Conservation (phyloP, 2,113 vertebrate genomes). For the Cryptomyrus ogoouensis region DNA sequence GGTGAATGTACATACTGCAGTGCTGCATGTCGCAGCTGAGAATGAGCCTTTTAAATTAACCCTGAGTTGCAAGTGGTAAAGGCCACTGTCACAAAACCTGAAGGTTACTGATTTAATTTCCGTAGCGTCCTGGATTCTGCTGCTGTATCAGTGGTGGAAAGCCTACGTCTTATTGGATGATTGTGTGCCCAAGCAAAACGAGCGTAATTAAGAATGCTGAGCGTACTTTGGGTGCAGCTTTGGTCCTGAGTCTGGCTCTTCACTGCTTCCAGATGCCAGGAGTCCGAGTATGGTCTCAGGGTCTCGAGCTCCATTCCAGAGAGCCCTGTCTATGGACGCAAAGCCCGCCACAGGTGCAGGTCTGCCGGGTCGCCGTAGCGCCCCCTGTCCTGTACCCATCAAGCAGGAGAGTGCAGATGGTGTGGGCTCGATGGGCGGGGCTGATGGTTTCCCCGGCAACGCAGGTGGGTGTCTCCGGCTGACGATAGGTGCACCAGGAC, state of each 20-base stretch:
- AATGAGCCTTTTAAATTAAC: not conserved
- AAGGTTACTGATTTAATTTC: not conserved
- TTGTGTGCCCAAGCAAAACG: not conserved
- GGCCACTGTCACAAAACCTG: not conserved
- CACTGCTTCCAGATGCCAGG: constrained; percentile 64
- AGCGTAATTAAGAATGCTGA: not conserved
- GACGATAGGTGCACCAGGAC: constrained; percentile 1
- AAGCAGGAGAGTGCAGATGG: constrained; percentile 76
- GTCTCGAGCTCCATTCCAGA: constrained; percentile 64
- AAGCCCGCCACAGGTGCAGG: constrained; percentile 59
- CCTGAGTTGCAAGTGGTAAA: not conserved
- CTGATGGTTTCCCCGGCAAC: constrained; percentile 71
- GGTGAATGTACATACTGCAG: not conserved
- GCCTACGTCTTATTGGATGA: not conserved
- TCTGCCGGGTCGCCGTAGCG: constrained; percentile 67
- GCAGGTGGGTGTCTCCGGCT: constrained; percentile 63
- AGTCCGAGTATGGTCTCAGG: constrained; percentile 53
- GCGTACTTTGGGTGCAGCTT: not conserved
- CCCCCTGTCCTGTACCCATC: constrained; percentile 69
- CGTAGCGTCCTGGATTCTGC: not conserved
- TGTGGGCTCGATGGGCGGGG: constrained; percentile 65
- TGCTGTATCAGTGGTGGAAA: not conserved
- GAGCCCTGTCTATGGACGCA: constrained; percentile 78
- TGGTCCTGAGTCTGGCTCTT: not conserved
- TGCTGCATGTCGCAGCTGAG: not conserved